These are phyloP conservation scores for Nasua narica DNA, from an alignment of 2,797 vertebrate species.

Conservation along the genomic window DNA sequence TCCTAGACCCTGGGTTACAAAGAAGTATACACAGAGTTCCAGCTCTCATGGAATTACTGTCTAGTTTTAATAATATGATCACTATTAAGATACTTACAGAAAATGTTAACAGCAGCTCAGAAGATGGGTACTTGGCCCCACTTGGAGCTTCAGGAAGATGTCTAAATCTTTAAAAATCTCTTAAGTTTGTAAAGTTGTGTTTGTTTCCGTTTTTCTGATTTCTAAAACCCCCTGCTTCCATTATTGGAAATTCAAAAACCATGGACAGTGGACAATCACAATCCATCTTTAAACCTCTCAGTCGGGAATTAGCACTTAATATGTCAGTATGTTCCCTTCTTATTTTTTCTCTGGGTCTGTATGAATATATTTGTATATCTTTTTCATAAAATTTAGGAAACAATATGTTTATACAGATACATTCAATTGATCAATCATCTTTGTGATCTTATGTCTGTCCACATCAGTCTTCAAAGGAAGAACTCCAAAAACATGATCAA, in stretches of 20 bases:
- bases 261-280: neutral
- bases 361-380: neutral
- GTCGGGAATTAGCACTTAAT: neutral
- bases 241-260: neutral
- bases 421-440: neutral
- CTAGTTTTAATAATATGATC: neutral
- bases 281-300: neutral
- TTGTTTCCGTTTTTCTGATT: neutral
- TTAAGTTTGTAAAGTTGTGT: neutral
- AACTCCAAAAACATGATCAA: constrained; percentile 17
- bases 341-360: neutral
- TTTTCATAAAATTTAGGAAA: neutral
- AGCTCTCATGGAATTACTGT: neutral
- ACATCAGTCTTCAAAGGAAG: neutral
- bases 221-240: neutral
- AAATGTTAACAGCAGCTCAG: neutral
- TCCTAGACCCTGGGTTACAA: neutral
- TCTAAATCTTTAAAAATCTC: neutral
- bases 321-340: neutral
- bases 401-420: neutral
- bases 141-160: neutral
- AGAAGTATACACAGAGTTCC: neutral
- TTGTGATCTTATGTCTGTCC: neutral
- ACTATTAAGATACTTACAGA: neutral
- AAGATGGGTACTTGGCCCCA: neutral